A percentile compares a stretch with the other conserved stretches of the same genome.
Conservation (phyloP, 2,888 invertebrate species). For the Macroteleia sp. region DNA sequence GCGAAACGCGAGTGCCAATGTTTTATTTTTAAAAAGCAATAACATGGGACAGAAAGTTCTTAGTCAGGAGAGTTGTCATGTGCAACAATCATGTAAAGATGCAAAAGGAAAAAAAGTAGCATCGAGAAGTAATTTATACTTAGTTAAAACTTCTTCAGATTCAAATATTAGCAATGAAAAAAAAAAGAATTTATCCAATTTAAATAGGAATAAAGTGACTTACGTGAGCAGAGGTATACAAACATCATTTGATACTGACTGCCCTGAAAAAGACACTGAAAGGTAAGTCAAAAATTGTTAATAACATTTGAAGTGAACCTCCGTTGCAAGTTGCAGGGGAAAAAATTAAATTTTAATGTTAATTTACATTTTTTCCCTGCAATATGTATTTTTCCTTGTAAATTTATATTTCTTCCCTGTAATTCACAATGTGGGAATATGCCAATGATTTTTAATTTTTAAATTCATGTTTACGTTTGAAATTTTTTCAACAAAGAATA, state of each 20-base stretch:
- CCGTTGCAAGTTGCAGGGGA: no score
- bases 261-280: conserved; percentile 76
- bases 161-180: conserved; percentile 61
- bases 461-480: no score
- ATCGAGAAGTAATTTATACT: conserved; percentile 18
- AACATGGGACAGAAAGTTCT: conserved; percentile 25
- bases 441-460: no score
- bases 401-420: no score
- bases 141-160: conserved; percentile 66
- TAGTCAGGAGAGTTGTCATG: conserved; percentile 46
- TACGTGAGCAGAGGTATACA: conserved; percentile 78
- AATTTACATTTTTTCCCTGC: no score
- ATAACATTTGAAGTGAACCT: no score
- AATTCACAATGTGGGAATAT: no score
- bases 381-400: no score
- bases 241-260: conserved; percentile 76
- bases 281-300: no score
- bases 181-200: background rate
- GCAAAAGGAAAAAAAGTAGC: conserved; percentile 36
- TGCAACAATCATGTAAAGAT: conserved; percentile 41
- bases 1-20: conserved; percentile 37
- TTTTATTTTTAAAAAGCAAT: conserved; percentile 15
- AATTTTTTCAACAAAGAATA: no score
- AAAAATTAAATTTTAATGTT: no score
- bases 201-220: conserved; percentile 33